Evolutionary conservation across 2,113 vertebrate species (phyloP).

Genomic region (Romanogobio albipinnatus): DNA sequence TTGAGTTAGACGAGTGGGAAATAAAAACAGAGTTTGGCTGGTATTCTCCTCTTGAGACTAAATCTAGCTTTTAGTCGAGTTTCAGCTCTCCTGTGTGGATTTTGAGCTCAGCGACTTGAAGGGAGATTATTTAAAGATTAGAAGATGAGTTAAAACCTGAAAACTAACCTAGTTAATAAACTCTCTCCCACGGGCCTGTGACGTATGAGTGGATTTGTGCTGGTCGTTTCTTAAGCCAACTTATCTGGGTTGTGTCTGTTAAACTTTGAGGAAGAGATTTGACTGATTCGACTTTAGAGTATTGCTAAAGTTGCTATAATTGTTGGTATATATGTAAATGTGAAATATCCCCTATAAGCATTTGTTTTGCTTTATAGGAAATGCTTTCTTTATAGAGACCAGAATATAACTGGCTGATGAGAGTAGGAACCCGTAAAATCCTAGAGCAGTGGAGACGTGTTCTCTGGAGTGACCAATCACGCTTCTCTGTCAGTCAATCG

Average conservation of each 20-base stretch:
- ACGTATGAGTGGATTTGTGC: not conserved
- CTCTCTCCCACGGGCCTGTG: constrained; percentile 48
- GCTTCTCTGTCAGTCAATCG: no score
- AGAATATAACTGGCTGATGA: no score
- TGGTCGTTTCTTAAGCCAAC: not conserved
- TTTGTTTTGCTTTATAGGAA: not conserved
- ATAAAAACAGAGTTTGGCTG: constrained; percentile 34
- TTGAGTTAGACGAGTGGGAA: constrained; percentile 12
- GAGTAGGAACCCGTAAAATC: no score
- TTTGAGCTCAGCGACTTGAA: constrained; percentile 7
- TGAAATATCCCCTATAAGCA: not conserved
- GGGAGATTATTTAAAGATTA: constrained; percentile 44
- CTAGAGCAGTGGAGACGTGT: no score
- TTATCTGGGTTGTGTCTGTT: not conserved
- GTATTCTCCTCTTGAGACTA: constrained; percentile 36
- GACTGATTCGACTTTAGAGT: not conserved
- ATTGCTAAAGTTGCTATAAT: not conserved
- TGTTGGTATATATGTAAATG: not conserved
- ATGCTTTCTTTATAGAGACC: no score
- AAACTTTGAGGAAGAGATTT: constrained; percentile 12
- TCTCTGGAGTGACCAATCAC: no score
- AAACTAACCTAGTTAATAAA: constrained; percentile 60
- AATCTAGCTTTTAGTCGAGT: constrained; percentile 19
- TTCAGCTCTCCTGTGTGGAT: constrained; percentile 26
- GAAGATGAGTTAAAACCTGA: constrained; percentile 57